A percentile compares a stretch with the other conserved stretches of the same genome.
Evolutionary conservation across 2,113 vertebrate species (phyloP).

Genomic region (Erythrolamprus reginae): DNA sequence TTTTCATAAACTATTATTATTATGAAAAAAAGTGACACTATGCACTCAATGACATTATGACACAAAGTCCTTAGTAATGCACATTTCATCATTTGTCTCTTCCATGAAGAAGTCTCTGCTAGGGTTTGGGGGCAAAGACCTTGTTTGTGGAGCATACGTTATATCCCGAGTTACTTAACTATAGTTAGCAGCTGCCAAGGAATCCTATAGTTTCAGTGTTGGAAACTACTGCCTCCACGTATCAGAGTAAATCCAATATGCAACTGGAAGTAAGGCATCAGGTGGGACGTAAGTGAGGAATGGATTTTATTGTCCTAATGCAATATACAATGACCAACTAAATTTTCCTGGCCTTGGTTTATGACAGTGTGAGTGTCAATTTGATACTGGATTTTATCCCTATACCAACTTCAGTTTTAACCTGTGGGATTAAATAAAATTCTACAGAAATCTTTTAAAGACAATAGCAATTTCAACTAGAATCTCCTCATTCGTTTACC

Average conservation of each 20-base stretch:
- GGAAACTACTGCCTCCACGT: background rate
- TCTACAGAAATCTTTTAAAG: background rate
- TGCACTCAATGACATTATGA: background rate
- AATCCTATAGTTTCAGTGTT: background rate
- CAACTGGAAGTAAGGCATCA: background rate
- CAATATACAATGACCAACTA: background rate
- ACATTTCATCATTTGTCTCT: background rate
- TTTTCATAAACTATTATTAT: background rate
- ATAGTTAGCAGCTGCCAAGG: background rate
- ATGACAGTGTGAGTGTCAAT: background rate
- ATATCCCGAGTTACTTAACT: background rate
- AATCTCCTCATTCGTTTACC: background rate
- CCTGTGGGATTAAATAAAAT: background rate
- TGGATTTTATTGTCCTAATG: background rate
- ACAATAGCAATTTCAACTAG: background rate
- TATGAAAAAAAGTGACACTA: background rate
- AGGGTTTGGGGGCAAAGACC: background rate
- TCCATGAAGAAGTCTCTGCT: background rate
- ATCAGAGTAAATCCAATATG: background rate
- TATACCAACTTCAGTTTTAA: background rate
- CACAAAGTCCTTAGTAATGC: background rate
- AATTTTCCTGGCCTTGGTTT: background rate
- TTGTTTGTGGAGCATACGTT: background rate
- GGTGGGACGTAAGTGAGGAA: background rate
- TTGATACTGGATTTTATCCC: background rate